These are phyloP conservation scores for Sinosuthora webbiana DNA, from an alignment of 2,113 vertebrate species.

Conservation along the genomic window DNA sequence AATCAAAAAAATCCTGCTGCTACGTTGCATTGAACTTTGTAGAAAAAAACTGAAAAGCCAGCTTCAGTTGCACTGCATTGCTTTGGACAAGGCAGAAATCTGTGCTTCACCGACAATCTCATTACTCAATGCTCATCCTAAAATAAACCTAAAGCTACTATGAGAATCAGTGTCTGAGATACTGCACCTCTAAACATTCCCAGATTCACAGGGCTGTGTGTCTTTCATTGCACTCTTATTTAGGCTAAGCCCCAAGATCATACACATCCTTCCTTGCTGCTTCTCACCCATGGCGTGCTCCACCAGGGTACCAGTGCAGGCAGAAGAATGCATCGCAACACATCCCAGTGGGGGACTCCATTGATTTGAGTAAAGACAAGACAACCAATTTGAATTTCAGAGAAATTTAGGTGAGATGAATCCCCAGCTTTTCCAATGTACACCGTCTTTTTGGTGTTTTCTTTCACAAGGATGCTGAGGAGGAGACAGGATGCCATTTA, in stretches of 20 bases:
- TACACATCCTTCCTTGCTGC: background rate
- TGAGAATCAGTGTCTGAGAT: background rate
- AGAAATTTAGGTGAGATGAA: background rate
- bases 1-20: background rate
- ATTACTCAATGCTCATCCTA: background rate
- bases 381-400: background rate
- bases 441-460: background rate
- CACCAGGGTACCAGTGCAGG: background rate
- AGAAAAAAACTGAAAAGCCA: fast-evolving
- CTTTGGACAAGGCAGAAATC: background rate
- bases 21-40: background rate
- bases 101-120: background rate
- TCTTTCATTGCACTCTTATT: background rate
- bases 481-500: background rate
- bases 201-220: background rate
- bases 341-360: background rate
- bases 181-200: background rate
- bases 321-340: background rate
- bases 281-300: background rate
- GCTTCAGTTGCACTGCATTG: background rate
- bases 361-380: background rate
- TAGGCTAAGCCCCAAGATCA: background rate
- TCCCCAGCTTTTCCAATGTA: background rate
- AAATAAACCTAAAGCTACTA: background rate
- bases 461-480: background rate